phyloP scores from a whole-genome alignment of 2,888 invertebrate species.

The Ectemnius continuus region DNA sequence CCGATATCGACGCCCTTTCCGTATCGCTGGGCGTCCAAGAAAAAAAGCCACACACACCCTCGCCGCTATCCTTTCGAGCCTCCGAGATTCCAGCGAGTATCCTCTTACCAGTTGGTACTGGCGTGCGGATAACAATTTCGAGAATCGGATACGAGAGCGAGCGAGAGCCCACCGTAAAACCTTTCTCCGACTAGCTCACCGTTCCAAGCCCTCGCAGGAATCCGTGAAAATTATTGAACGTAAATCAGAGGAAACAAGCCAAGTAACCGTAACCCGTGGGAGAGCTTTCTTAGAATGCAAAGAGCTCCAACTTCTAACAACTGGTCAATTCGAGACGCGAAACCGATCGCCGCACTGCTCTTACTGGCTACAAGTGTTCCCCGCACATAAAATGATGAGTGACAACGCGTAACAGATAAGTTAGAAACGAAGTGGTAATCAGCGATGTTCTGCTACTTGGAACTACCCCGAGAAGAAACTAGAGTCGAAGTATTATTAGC shows the following conservation, averaged over 20 bases:
- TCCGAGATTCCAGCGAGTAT: not conserved
- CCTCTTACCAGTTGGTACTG: not conserved
- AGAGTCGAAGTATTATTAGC: not conserved
- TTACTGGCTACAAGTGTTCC: too few relatives aligned
- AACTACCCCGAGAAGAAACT: too few relatives aligned
- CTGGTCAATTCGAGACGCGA: too few relatives aligned
- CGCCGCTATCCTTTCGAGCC: not conserved
- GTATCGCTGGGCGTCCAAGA: not conserved
- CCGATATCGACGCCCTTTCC: conserved; percentile 1
- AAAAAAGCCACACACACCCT: conserved; percentile 7
- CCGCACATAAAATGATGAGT: too few relatives aligned
- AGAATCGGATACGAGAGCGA: not conserved
- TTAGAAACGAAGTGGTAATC: not conserved
- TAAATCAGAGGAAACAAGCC: conserved; percentile 3
- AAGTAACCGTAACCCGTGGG: not conserved
- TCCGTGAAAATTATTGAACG: not conserved
- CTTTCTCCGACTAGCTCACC: not conserved
- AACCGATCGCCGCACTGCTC: too few relatives aligned
- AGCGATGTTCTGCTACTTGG: not conserved
- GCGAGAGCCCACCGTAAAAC: not conserved
- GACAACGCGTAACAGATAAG: not conserved
- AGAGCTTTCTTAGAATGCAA: not conserved
- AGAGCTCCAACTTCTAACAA: not conserved
- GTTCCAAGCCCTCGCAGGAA: not conserved
- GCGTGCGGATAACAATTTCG: conserved; percentile 11